phyloP scores from a whole-genome alignment of 2,113 vertebrate genomes.

The Rissa tridactyla region DNA sequence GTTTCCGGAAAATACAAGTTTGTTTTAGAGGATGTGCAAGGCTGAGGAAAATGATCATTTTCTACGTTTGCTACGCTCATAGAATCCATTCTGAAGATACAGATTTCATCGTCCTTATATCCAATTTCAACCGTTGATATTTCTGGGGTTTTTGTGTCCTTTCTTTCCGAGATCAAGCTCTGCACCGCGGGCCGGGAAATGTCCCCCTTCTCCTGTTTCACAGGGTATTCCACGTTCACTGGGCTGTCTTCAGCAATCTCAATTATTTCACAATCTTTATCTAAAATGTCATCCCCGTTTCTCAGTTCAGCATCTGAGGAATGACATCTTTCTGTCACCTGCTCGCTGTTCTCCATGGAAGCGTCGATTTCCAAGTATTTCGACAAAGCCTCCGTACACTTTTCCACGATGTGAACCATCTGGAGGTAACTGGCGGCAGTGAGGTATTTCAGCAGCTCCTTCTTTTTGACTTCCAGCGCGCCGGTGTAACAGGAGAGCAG shows the following conservation, averaged over 20 bases:
- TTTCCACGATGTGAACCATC: conserved; percentile 86
- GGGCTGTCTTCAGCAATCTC: conserved; percentile 80
- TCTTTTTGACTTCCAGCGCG: conserved; percentile 80
- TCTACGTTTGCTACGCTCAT: conserved; percentile 54
- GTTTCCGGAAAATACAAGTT: conserved; percentile 80
- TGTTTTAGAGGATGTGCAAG: conserved; percentile 79
- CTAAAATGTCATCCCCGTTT: conserved; percentile 47
- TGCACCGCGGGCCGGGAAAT: background rate
- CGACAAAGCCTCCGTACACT: conserved; percentile 81
- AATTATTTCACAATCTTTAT: conserved; percentile 81
- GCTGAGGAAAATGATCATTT: conserved; percentile 74
- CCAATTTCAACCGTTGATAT: conserved; percentile 72
- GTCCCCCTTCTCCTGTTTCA: conserved; percentile 74
- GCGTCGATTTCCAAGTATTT: conserved; percentile 78
- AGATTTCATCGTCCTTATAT: conserved; percentile 81
- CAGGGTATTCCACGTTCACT: conserved; percentile 18
- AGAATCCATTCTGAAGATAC: conserved; percentile 79
- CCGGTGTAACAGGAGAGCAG: conserved; percentile 82
- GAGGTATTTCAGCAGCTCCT: conserved; percentile 82
- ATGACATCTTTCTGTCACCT: conserved; percentile 65
- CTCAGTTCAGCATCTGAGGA: conserved; percentile 69
- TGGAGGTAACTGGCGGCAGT: conserved; percentile 83
- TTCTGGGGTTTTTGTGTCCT: conserved; percentile 67
- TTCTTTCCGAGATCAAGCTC: conserved; percentile 51
- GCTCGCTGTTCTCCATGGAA: conserved; percentile 60